phyloP scores from a whole-genome alignment of 2,888 invertebrate species.

The Cactoblastis cactorum region DNA sequence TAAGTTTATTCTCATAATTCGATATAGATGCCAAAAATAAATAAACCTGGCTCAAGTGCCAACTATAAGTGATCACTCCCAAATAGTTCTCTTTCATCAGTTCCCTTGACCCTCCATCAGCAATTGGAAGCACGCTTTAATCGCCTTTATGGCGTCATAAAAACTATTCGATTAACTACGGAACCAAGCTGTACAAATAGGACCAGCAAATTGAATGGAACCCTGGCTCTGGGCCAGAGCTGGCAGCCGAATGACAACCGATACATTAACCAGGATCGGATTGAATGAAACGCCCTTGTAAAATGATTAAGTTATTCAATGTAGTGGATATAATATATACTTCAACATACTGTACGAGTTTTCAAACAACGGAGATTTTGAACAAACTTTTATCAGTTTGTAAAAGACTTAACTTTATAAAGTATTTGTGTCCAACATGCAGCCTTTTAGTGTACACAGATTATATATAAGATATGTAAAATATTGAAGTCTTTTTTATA shows the following conservation, averaged over 20 bases:
- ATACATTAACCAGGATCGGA: slow-evolving; percentile 32
- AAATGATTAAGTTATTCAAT: neutral
- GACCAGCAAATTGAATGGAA: slow-evolving; percentile 55
- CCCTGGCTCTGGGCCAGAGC: slow-evolving; percentile 48
- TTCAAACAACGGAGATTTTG: neutral
- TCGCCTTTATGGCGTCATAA: slow-evolving; percentile 48
- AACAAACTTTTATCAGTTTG: no score
- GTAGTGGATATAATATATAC: no score
- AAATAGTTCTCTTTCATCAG: neutral
- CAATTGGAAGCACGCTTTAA: slow-evolving; percentile 47
- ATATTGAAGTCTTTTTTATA: no score
- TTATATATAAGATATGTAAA: no score
- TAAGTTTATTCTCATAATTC: no score
- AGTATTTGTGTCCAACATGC: no score
- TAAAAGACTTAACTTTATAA: no score
- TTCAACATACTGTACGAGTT: neutral
- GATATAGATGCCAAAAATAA: slow-evolving; percentile 2
- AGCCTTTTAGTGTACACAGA: no score
- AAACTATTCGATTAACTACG: slow-evolving; percentile 37
- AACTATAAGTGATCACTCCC: slow-evolving; percentile 5
- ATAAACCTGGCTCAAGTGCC: neutral
- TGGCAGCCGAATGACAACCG: slow-evolving; percentile 35
- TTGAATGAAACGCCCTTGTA: slow-evolving; percentile 17
- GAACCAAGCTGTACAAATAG: slow-evolving; percentile 37
- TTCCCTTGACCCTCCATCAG: slow-evolving; percentile 28